A percentile compares a stretch with the other conserved stretches of the same genome.
Evolutionary conservation across 2,113 vertebrate species (phyloP).

Genomic region (Sorex araneus): DNA sequence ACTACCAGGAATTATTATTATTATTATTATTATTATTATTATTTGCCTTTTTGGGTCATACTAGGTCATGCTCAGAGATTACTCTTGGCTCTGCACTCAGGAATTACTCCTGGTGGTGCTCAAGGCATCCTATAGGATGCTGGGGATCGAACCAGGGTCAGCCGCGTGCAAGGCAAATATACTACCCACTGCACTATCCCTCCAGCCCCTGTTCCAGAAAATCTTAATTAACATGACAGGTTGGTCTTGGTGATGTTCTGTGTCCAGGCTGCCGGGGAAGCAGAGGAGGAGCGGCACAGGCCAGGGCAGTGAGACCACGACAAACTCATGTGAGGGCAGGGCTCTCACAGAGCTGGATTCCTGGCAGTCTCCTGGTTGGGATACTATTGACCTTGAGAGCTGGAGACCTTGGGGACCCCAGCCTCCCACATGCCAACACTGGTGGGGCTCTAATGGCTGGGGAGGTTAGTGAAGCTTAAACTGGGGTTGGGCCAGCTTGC

Average conservation of each 20-base stretch:
- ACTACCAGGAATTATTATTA: no score
- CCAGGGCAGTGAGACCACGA: neutral
- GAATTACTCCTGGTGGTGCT: no score
- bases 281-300: neutral
- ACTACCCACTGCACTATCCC: no score
- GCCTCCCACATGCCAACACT: neutral
- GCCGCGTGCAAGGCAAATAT: no score
- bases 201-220: neutral
- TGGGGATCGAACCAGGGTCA: no score
- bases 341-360: neutral
- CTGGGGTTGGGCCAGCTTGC: no score
- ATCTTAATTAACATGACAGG: neutral
- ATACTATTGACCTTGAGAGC: neutral
- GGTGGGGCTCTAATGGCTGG: neutral
- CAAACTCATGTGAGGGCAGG: neutral
- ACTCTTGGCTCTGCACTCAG: no score
- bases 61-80: no score
- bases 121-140: no score
- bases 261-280: neutral
- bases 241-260: neutral
- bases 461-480: neutral
- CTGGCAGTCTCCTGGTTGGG: neutral
- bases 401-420: neutral
- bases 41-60: no score
- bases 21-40: no score